Percentiles rank a stretch among this genome's conserved stretches.
These are phyloP conservation scores for Cosmia trapezina DNA, from an alignment of 2,888 invertebrate genomes.

Conservation along the genomic window DNA sequence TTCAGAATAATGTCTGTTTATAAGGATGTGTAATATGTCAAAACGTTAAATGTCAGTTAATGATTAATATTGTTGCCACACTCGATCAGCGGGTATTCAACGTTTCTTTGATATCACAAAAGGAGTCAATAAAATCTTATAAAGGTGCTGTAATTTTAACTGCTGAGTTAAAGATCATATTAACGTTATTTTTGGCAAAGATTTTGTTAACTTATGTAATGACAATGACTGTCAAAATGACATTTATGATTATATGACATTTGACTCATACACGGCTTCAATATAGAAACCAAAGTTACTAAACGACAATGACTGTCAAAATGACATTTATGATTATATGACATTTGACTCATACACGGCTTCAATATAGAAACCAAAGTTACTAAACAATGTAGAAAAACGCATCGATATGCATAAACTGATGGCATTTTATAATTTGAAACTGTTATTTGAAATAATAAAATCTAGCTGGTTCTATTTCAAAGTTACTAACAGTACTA, in stretches of 20 bases:
- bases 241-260: not conserved
- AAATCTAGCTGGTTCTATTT: not conserved
- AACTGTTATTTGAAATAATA: not conserved
- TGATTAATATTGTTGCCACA: slow-evolving; percentile 51
- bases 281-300: not conserved
- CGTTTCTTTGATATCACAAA: slow-evolving; percentile 25
- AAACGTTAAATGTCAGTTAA: slow-evolving; percentile 54
- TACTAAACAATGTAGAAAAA: too few relatives aligned
- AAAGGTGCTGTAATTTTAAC: slow-evolving; percentile 17
- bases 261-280: not conserved
- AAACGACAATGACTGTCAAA: not conserved
- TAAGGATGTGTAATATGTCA: slow-evolving; percentile 43
- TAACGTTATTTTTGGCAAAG: not conserved
- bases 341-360: not conserved
- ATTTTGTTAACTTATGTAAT: not conserved
- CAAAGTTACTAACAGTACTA: not conserved
- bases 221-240: not conserved
- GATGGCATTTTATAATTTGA: not conserved
- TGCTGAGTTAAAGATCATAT: not conserved
- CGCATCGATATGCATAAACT: not conserved
- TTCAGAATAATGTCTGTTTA: not conserved
- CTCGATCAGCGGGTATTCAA: slow-evolving; percentile 9
- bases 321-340: not conserved
- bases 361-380: not conserved
- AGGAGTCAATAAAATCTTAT: slow-evolving; percentile 26